A percentile compares a stretch with the other conserved stretches of the same genome.
Conservation (phyloP, 2,113 vertebrate genomes). For the Tamias sibiricus region DNA sequence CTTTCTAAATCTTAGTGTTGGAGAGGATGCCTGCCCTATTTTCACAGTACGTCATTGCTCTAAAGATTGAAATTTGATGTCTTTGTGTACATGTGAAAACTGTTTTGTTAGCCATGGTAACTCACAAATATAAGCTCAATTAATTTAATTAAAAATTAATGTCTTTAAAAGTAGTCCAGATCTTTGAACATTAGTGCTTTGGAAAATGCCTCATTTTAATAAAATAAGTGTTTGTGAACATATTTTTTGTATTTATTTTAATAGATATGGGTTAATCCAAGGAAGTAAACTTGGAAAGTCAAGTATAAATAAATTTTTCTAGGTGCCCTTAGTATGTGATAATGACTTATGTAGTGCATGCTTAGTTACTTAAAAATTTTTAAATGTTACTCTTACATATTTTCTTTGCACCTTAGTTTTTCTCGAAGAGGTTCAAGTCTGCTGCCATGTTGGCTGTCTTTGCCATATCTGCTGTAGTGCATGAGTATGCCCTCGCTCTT, state of each 20-base stretch:
- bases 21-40: not conserved
- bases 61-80: not conserved
- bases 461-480: conserved; percentile 93
- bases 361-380: not conserved
- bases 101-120: not conserved
- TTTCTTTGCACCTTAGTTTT: conserved; percentile 87
- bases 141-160: not conserved
- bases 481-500: conserved; percentile 94
- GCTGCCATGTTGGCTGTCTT: conserved; percentile 96
- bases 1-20: conserved; percentile 18
- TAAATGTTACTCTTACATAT: not conserved
- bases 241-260: conserved; percentile 11
- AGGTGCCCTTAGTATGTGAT: not conserved
- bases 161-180: not conserved
- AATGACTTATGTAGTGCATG: not conserved
- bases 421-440: conserved; percentile 91
- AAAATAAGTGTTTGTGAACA: not conserved
- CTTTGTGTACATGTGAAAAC: not conserved
- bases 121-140: not conserved
- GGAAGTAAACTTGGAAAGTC: not conserved
- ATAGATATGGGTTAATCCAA: not conserved
- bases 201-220: conserved; percentile 21
- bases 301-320: not conserved
- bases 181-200: not conserved
- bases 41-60: not conserved